A percentile compares a stretch with the other conserved stretches of the same genome.
These are phyloP conservation scores for Stenodera caucasica DNA, from an alignment of 2,888 invertebrate species.

Conservation along the genomic window DNA sequence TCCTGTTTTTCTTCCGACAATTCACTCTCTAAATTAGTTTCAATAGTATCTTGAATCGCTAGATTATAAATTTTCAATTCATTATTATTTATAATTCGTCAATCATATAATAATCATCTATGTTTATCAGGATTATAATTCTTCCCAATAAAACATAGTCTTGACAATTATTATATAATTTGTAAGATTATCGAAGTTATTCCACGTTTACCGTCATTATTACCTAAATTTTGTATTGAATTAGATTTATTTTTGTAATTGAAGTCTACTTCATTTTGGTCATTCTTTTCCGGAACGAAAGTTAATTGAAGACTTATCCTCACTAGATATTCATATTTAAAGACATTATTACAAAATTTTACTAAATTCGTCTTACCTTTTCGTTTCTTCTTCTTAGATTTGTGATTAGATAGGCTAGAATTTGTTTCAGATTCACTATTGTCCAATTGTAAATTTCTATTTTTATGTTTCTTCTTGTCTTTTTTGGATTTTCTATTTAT, in stretches of 20 bases:
- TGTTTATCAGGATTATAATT: too few species aligned
- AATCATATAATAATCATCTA: too few species aligned
- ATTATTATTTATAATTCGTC: too few species aligned
- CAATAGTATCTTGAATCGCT: too few species aligned
- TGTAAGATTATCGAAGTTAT: neutral
- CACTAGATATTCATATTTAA: neutral
- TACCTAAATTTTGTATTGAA: neutral
- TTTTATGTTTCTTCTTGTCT: too few species aligned
- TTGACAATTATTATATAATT: too few species aligned
- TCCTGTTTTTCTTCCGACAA: too few species aligned
- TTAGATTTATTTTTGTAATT: neutral
- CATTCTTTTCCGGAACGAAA: neutral
- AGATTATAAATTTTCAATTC: too few species aligned
- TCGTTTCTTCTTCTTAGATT: neutral
- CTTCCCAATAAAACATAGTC: neutral
- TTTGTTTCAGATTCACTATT: neutral
- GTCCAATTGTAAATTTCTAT: too few species aligned
- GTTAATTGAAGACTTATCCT: neutral
- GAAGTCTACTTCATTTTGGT: slow-evolving; percentile 1
- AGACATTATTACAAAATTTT: neutral
- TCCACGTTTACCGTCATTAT: neutral
- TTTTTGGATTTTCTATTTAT: too few species aligned
- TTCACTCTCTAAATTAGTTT: too few species aligned
- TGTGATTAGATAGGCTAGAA: neutral
- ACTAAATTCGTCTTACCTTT: neutral